Conservation (phyloP, 2,888 invertebrate species). For the Morpho helenor region DNA sequence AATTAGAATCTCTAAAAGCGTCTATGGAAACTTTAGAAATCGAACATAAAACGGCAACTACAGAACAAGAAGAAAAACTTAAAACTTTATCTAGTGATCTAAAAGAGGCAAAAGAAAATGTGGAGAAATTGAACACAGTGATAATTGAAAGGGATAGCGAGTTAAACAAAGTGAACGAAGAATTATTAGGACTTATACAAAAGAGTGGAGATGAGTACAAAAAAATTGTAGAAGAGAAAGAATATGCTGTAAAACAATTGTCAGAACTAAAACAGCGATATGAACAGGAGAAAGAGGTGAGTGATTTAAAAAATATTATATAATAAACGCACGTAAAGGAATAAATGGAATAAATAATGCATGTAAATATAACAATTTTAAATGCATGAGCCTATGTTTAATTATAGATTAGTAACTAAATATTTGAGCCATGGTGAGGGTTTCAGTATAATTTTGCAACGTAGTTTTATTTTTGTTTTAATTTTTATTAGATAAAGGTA, state of each 20-base stretch:
- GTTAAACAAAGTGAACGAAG: slow-evolving; percentile 55
- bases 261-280: slow-evolving; percentile 50
- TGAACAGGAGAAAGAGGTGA: slow-evolving; percentile 67
- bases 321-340: background rate
- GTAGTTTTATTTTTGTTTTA: slow-evolving; percentile 3
- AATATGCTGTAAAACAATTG: slow-evolving; percentile 53
- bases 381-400: background rate
- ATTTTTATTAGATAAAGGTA: no score
- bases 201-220: slow-evolving; percentile 64
- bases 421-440: background rate
- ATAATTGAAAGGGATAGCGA: slow-evolving; percentile 56
- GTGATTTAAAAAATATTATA: slow-evolving; percentile 27
- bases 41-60: slow-evolving; percentile 61
- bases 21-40: slow-evolving; percentile 65
- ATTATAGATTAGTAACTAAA: background rate
- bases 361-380: slow-evolving; percentile 11
- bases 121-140: slow-evolving; percentile 53
- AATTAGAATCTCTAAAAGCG: slow-evolving; percentile 62
- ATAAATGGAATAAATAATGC: slow-evolving; percentile 4
- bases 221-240: slow-evolving; percentile 57
- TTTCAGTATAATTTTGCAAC: background rate
- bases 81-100: slow-evolving; percentile 51
- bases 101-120: slow-evolving; percentile 56
- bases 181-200: slow-evolving; percentile 52
- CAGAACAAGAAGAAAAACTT: slow-evolving; percentile 63